A percentile compares a stretch with the other conserved stretches of the same genome.
Conservation (phyloP, 2,888 invertebrate species). For the Cremastobaeus sp. region DNA sequence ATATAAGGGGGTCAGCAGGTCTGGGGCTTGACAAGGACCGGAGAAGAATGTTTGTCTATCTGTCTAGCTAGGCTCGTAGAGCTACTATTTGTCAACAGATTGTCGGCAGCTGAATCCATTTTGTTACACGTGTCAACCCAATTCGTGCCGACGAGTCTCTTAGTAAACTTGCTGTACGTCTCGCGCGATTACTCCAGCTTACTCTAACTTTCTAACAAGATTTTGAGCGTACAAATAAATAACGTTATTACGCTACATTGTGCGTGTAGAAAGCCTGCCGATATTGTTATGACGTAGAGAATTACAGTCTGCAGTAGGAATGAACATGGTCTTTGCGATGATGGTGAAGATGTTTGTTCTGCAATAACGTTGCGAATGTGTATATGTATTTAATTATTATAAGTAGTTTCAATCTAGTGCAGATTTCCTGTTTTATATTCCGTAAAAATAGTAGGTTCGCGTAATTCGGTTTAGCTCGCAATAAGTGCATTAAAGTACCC, state of each 20-base stretch:
- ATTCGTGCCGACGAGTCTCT: slow-evolving; percentile 24
- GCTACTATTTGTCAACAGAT: slow-evolving; percentile 43
- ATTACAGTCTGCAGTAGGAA: too few species aligned
- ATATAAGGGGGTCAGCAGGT: neutral
- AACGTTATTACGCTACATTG: slow-evolving; percentile 12
- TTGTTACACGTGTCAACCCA: slow-evolving; percentile 36
- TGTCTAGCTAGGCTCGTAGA: slow-evolving; percentile 1
- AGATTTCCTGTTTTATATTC: too few species aligned
- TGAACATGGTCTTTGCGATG: too few species aligned
- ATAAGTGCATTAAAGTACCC: too few species aligned
- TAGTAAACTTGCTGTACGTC: slow-evolving; percentile 24
- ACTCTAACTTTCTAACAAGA: slow-evolving; percentile 23
- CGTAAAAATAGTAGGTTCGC: too few species aligned
- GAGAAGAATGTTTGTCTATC: slow-evolving; percentile 2
- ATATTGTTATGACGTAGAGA: too few species aligned
- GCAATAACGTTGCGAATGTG: too few species aligned
- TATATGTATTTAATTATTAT: too few species aligned
- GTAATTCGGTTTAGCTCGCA: too few species aligned
- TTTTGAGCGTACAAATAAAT: slow-evolving; percentile 7
- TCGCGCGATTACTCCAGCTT: slow-evolving; percentile 17
- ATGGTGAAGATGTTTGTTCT: too few species aligned
- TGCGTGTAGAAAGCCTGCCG: slow-evolving; percentile 14
- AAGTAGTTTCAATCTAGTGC: too few species aligned
- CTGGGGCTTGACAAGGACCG: too few species aligned
- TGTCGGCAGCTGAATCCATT: slow-evolving; percentile 42